Evolutionary conservation across 2,888 invertebrate species (phyloP).

Genomic region (Drosophila neotestacea): DNA sequence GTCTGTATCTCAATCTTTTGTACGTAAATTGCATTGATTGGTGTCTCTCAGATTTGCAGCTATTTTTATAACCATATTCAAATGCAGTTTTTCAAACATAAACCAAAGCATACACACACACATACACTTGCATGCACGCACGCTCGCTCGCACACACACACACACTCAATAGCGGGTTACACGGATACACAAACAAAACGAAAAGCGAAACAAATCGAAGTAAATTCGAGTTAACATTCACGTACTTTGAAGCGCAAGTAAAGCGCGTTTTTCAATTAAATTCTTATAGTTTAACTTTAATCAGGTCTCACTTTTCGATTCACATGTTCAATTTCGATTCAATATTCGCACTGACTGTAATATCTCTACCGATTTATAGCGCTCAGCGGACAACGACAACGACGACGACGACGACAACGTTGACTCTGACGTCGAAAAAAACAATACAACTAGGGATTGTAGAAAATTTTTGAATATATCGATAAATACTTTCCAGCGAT

Average conservation of each 20-base stretch:
- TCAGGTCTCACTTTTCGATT: slow-evolving; percentile 11
- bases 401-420: slow-evolving; percentile 14
- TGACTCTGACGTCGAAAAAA: slow-evolving; percentile 31
- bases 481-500: too few species aligned
- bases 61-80: slow-evolving; percentile 48
- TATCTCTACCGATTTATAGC: slow-evolving; percentile 14
- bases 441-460: slow-evolving; percentile 23
- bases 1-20: not conserved
- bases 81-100: slow-evolving; percentile 55
- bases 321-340: slow-evolving; percentile 22
- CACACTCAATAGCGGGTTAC: slow-evolving; percentile 16
- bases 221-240: slow-evolving; percentile 10
- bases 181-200: slow-evolving; percentile 26
- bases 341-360: slow-evolving; percentile 20
- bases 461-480: too few species aligned
- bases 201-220: slow-evolving; percentile 13
- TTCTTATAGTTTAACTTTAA: not conserved
- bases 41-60: slow-evolving; percentile 17
- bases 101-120: slow-evolving; percentile 35
- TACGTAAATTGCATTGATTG: slow-evolving; percentile 21
- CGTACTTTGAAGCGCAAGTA: slow-evolving; percentile 7
- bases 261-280: slow-evolving; percentile 7
- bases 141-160: not conserved
- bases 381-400: not conserved
- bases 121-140: slow-evolving; percentile 13